Percentiles rank a stretch among this genome's conserved stretches.
phyloP scores from a whole-genome alignment of 2,113 vertebrate species.

The Leptocoma aspasia region DNA sequence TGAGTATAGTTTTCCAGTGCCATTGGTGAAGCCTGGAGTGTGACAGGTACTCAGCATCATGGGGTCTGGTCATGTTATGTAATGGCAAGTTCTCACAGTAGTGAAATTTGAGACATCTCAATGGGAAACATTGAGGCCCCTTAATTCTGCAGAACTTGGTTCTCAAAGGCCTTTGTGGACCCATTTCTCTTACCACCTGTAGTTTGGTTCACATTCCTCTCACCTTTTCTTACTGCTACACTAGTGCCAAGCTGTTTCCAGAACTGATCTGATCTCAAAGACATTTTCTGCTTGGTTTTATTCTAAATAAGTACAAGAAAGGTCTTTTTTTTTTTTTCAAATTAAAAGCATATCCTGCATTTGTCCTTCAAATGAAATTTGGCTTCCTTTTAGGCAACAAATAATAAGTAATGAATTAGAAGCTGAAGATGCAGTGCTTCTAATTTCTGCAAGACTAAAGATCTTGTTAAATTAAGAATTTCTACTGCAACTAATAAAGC shows the following conservation, averaged over 20 bases:
- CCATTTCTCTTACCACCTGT: constrained; percentile 12
- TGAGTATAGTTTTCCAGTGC: constrained; percentile 20
- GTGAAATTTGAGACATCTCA: constrained; percentile 56
- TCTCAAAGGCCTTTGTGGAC: constrained; percentile 33
- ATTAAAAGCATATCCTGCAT: neutral
- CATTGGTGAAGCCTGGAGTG: neutral
- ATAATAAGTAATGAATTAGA: neutral
- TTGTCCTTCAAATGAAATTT: neutral
- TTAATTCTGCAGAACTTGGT: constrained; percentile 5
- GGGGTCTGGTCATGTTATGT: constrained; percentile 12
- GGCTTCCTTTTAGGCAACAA: neutral
- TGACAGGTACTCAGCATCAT: constrained; percentile 2
- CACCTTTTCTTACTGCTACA: neutral
- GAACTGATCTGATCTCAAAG: neutral
- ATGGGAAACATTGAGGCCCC: neutral
- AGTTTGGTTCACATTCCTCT: constrained; percentile 21
- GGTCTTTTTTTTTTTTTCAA: neutral
- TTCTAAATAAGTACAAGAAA: neutral
- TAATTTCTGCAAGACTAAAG: neutral
- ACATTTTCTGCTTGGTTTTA: neutral
- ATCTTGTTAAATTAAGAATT: neutral
- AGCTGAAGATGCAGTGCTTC: neutral
- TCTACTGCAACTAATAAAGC: neutral
- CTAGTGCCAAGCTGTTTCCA: constrained; percentile 5
- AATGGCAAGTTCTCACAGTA: neutral